Evolutionary conservation across 2,888 invertebrate species (phyloP), one percentile per base, ranked within the genome.

Genomic region (Drosophila falleni): DNA sequence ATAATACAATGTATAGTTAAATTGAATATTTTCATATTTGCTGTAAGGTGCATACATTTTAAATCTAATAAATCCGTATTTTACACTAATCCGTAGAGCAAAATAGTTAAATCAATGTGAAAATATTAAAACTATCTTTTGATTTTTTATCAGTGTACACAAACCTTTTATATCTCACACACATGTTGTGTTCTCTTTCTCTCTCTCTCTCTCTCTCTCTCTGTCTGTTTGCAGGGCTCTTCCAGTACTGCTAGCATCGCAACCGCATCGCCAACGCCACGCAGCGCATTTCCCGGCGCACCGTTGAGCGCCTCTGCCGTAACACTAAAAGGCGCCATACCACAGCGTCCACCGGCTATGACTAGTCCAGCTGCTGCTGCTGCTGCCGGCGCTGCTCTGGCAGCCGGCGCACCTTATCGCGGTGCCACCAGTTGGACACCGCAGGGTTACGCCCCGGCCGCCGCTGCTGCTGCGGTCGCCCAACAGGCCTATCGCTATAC

Each of bases 301-400:
- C 91, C 92, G 89, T 91, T 92, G 78, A 92, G 91, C 89, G 91
- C 92, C 85, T 91, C 93, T 82, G 85, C 90, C 86, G 90, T 92
- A 80, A 90, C 93, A 82, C 89, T 93, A 67, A 93, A 93, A 90
- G 92, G 93, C 90, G 91, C 90, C 84, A 68, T 87, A 31, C 79
- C 84, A 67, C 92, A 91, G 81, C 90, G 92, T 87, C 92, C 92
- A 87, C 91, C 92, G 90, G 91, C 92, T 85, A 93, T 93, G 93
- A 93, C 92, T 84, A 93, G 93, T 90, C 93, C 93, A 88, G 93
- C 93, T 84, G 92, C 93, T 87, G 92, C 92, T 87, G 92, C 92
- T 85, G 91, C 92, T 85, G 92, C 92, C 72, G 91, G 93, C 87
- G 91, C 93, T 83, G 91, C 92, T 74, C 90, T 92, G 76, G 91